These are phyloP conservation scores for Mixornis gularis DNA, from an alignment of 2,113 vertebrate species.

Conservation along the genomic window DNA sequence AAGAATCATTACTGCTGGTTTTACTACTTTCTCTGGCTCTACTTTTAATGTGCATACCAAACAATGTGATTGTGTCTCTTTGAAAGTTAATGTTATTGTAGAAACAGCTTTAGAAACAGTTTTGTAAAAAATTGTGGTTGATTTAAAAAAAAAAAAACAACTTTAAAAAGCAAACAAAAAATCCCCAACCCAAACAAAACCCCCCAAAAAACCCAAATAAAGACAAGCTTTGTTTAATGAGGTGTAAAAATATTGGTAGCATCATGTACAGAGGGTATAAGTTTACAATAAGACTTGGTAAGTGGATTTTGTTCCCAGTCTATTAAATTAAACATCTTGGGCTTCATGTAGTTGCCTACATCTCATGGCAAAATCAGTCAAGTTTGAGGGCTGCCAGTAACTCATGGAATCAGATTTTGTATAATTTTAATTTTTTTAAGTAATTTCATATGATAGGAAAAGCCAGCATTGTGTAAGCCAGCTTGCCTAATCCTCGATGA, in stretches of 20 bases:
- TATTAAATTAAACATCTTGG: not conserved
- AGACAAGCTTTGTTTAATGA: not conserved
- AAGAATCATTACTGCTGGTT: not conserved
- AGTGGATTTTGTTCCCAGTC: not conserved
- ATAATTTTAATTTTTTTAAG: not conserved
- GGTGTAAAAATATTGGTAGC: not conserved
- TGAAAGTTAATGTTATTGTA: not conserved
- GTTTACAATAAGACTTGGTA: not conserved
- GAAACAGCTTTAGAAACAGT: not conserved
- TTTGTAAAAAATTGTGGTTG: not conserved
- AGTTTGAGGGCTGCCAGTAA: not conserved
- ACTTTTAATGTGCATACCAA: not conserved
- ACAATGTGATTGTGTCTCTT: not conserved
- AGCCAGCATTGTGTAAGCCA: not conserved
- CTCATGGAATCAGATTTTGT: not conserved
- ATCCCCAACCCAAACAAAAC: not conserved
- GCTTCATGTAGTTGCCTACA: not conserved
- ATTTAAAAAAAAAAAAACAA: not conserved
- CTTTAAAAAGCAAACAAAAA: not conserved
- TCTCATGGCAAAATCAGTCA: not conserved
- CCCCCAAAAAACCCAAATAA: not conserved
- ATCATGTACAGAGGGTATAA: not conserved
- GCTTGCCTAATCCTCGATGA: constrained; percentile 9
- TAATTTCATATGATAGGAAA: not conserved
- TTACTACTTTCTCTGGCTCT: not conserved